Evolutionary conservation across 2,888 invertebrate species (phyloP).

Genomic region (Drosophila prolongata): DNA sequence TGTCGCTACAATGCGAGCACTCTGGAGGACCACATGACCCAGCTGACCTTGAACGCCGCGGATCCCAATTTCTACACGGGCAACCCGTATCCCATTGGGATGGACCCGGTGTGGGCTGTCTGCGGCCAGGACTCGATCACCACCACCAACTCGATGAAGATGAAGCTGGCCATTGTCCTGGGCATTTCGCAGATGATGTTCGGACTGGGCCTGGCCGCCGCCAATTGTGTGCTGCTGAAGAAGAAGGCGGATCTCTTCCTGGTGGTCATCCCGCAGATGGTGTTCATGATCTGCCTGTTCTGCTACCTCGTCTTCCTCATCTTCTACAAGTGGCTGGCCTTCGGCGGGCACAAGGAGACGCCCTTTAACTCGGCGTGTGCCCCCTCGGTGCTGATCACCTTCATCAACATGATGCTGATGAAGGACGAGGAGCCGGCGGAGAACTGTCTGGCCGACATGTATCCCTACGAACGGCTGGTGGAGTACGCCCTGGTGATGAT

Average conservation of each 20-base stretch:
- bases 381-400: conserved; percentile 90
- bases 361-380: conserved; percentile 86
- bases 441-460: conserved; percentile 87
- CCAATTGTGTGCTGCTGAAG: conserved; percentile 89
- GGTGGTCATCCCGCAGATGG: conserved; percentile 94
- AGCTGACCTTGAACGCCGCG: conserved; percentile 88
- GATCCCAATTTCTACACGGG: conserved; percentile 75
- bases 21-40: conserved; percentile 81
- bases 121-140: conserved; percentile 94
- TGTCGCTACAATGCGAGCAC: conserved; percentile 86
- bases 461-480: conserved; percentile 87
- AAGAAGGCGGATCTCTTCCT: conserved; percentile 88
- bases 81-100: conserved; percentile 90
- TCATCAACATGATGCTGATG: conserved; percentile 92
- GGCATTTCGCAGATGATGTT: conserved; percentile 98
- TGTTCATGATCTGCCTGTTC: conserved; percentile 94
- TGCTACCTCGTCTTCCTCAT: conserved; percentile 95
- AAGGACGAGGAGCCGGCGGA: conserved; percentile 80
- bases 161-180: conserved; percentile 97
- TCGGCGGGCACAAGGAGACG: conserved; percentile 85
- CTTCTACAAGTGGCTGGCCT: conserved; percentile 94
- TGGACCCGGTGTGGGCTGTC: conserved; percentile 91
- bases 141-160: conserved; percentile 97
- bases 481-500: conserved; percentile 91
- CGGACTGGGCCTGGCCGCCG: conserved; percentile 92